Base-by-base conservation (phyloP, 30 jellyfish, hydroid and myxozoan genomes). In the Aurelia aurita complex sp. Pacific region DNA sequence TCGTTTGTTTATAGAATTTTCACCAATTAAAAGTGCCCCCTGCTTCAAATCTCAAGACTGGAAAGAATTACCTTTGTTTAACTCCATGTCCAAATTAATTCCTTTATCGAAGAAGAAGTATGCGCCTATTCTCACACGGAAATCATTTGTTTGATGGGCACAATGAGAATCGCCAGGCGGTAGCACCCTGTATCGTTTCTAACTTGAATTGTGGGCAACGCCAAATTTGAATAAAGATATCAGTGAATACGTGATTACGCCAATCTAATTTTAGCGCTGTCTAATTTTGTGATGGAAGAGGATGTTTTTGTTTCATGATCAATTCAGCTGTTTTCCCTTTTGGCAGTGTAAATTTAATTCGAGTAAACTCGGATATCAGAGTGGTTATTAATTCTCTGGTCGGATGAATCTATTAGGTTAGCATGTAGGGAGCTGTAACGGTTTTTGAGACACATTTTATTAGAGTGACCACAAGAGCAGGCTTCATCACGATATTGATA, bases 211-310 rank as follows among this genome's bases (percentile, higher is more conserved):
- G 57, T 46, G 57, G 57, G 57, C 57, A 46, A 46, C 13, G 57
- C 57, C 11, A 46, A 46, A 5, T 46, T 46, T 9, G 77, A 32
- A 68, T 32, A 12, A 10, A 15, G 68, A 68, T 68, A n/a, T 68
- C 78, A 15, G 36, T 68, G 23, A 68, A 68, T 43, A 64, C 67
- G 65, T 40, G 64, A 71, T 71, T 71, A 36, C 18, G 14, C 81
- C 64, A 71, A 71, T 71, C 81, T 71, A 71, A 71, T 71, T 71
- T 40, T 64, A 64, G 11, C 54, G 8, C 81, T 71, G 81, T 71
- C 54, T 38, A 71, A 34, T 17, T 34, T 38, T 5, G 10, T 71
- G 14, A 46, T 46, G 57, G 57, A 4, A 46, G 57, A 46, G 57
- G 57, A 5, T 46, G 57, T 46, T 46, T 3, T 46, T 46, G 15